Evolutionary conservation across 2,888 invertebrate species (phyloP), one percentile per base, ranked within the genome.

Genomic region (Drosophila melanosoma): DNA sequence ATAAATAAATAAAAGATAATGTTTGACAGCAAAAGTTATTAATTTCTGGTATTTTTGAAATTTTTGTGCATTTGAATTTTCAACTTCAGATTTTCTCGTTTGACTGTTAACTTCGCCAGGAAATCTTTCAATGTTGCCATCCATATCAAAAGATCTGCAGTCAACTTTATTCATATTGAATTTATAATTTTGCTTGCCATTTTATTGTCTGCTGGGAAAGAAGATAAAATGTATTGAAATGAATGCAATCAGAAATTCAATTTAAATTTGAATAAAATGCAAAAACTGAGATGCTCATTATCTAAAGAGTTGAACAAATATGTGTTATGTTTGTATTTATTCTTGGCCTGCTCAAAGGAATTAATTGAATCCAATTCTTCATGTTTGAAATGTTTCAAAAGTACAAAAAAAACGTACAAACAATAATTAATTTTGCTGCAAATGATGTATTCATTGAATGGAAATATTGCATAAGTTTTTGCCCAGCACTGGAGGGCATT

Each of bases 371-470:
- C n/a, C 2, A 20, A 40, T 23, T 15, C 7, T 36, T 7, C 26
- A 12, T 38, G 32, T 20, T 49, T 15, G 36, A 26, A 64, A 54
- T 48, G 52, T 15, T 56, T 29, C 29, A 29, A 38, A 56, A 29
- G 58, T 32, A 45, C 59, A 59, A 48, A 58, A 68, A 48, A 48
- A 58, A 68, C 42, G 26, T 56, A 60, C 60, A 76, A 79, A 45
- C 54, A 64, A 61, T 61, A 69, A 76, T 81, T 81, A 69, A 60
- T 49, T 63, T 69, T 77, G 79, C 79, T 76, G 61, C 52, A 81
- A 61, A 56, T 66, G 69, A 38, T 49, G 73, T 66, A 60, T 40
- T 58, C 64, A 58, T 35, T 53, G 51, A 54, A 29, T 29, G 52
- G 58, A 54, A 68, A 42, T 51, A 45, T 53, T 66, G 40, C 71